Evolutionary conservation across 2,888 invertebrate species (phyloP), one percentile per base, ranked within the genome.

Genomic region (Chaitophorus viminalis): DNA sequence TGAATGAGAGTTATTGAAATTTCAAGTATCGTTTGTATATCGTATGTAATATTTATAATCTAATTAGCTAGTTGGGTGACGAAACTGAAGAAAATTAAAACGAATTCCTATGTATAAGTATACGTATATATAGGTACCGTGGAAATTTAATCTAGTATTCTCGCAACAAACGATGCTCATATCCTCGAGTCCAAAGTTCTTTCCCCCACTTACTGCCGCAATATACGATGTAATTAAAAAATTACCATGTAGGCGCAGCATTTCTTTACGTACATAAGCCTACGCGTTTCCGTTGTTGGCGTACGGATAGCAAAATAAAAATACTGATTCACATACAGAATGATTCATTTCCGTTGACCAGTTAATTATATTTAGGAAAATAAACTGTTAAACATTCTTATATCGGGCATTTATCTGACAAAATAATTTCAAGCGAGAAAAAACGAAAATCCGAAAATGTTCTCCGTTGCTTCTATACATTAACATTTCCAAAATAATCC

Each of bases 211-310:
- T 14, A 14, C 14, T 1, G 14, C 46, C 14, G 14, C 3, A 1
- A 1, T 68, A 11, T 29, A 68, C 29, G 14, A 8, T 17, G 29
- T 70, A 70, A 70, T 70, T 70, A 29, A 29, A 29, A 11, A 33
- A 78, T 25, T 54, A 54, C 31, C 54, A 39, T 78, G 54, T 78
- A 78, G 78, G 78, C 29, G 78, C 78, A 29, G n/a, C 33, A 25
- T 78, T 54, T 17, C 21, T 31, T 31, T 54, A 54, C 33, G 31
- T 54, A 54, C 25, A 31, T 52, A 31, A 33, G 54, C 78, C 78
- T 78, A 78, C 78, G 78, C 78, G 29, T 78, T 78, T 78, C 78
- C 78, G 78, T 54, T n/a, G 52, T 31, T 33, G 54, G 54, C 33
- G n/a, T 33, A 33, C 33, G 25, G 54, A 78, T 25, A 78, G 52